phyloP scores from a whole-genome alignment of 1,140 invertebrate species.

The Zaprionus tsacasi region DNA sequence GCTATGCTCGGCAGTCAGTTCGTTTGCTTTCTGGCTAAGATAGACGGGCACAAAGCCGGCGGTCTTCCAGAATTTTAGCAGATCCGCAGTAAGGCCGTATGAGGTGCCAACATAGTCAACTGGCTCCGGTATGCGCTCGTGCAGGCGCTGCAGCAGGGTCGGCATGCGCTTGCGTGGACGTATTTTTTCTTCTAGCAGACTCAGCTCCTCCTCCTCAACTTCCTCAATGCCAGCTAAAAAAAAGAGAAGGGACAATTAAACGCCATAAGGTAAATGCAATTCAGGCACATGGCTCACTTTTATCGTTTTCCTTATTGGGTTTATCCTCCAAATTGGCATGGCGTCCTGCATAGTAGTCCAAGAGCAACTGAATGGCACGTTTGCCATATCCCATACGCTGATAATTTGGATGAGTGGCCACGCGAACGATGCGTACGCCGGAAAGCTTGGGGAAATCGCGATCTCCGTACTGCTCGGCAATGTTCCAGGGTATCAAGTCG shows the following conservation, averaged over 20 bases:
- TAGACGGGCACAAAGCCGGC: slow-evolving; percentile 95
- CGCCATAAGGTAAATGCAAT: not conserved
- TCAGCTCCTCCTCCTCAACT: slow-evolving; percentile 86
- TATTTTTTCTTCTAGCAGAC: slow-evolving; percentile 87
- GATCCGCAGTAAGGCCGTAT: slow-evolving; percentile 92
- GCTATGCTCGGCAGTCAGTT: slow-evolving; percentile 98
- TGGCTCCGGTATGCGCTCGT: slow-evolving; percentile 92
- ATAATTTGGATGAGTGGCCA: slow-evolving; percentile 99
- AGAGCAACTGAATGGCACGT: slow-evolving; percentile 92
- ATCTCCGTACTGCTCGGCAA: slow-evolving; percentile 98
- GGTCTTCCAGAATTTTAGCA: slow-evolving; percentile 96
- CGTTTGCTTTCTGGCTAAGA: slow-evolving; percentile 95
- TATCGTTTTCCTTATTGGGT: not conserved
- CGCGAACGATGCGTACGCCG: slow-evolving; percentile 96
- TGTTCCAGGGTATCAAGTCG: slow-evolving; percentile 99
- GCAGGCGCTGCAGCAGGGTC: slow-evolving; percentile 90
- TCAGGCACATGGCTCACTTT: not conserved
- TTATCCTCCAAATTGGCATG: slow-evolving; percentile 42
- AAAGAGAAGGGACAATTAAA: not conserved
- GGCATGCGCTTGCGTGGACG: slow-evolving; percentile 88
- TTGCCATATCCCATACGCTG: slow-evolving; percentile 98
- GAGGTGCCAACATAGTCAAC: slow-evolving; percentile 98
- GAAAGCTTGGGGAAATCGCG: slow-evolving; percentile 95
- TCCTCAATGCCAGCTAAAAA: slow-evolving; percentile 84
- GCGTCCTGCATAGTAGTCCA: slow-evolving; percentile 95